A percentile compares a stretch with the other conserved stretches of the same genome.
These are phyloP conservation scores for Rhombomys opimus DNA, from an alignment of 2,113 vertebrate species.

Conservation along the genomic window DNA sequence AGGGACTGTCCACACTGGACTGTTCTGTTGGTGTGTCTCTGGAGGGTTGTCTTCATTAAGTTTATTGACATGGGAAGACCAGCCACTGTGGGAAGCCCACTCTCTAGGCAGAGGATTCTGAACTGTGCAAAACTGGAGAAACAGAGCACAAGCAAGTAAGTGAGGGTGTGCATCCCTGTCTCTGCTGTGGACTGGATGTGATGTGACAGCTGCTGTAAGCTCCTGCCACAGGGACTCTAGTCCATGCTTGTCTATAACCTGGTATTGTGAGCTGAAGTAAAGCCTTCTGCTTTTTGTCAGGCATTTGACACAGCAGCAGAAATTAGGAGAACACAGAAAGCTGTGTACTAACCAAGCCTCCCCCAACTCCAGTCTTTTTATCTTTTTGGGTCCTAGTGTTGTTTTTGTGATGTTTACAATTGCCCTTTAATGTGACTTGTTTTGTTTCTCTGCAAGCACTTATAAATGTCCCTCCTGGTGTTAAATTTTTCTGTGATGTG, in stretches of 20 bases:
- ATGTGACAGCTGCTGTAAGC: not conserved
- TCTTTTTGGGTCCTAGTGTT: slow-evolving; percentile 9
- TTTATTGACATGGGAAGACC: not conserved
- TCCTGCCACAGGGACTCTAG: not conserved
- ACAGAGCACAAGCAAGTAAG: not conserved
- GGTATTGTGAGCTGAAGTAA: not conserved
- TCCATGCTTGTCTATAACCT: not conserved
- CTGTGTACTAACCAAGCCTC: no score
- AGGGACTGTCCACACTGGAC: not conserved
- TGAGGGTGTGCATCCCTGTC: not conserved
- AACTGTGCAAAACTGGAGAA: not conserved
- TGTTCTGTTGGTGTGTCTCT: not conserved
- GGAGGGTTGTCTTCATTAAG: not conserved
- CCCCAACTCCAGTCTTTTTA: not conserved
- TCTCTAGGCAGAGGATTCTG: not conserved
- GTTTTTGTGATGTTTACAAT: not conserved
- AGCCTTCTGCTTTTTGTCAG: not conserved
- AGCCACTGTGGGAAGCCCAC: not conserved
- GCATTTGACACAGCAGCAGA: not conserved
- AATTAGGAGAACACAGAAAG: not conserved
- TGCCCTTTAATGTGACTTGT: not conserved
- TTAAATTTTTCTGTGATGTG: not conserved
- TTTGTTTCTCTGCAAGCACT: slow-evolving; percentile 51
- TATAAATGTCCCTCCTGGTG: not conserved
- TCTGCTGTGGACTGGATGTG: not conserved